These are phyloP conservation scores for Porites australiensis DNA, from an alignment of 64 coral and sea anemone genomes.

Conservation along the genomic window DNA sequence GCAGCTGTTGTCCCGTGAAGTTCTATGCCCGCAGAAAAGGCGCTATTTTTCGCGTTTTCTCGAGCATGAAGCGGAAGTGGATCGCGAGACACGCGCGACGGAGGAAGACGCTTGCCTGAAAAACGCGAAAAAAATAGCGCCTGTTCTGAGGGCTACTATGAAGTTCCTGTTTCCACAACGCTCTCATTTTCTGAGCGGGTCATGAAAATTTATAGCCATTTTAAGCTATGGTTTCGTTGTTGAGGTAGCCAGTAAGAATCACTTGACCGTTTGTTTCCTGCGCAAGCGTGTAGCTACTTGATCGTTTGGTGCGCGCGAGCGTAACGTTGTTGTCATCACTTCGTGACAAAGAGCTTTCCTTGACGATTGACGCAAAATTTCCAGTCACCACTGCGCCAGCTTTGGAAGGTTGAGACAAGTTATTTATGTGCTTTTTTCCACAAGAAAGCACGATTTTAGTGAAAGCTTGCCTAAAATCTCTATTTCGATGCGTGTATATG, in stretches of 20 bases:
- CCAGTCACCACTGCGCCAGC: background rate
- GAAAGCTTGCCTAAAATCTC: slow-evolving; percentile 74
- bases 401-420: slow-evolving; percentile 17
- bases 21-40: too few species aligned
- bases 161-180: too few species aligned
- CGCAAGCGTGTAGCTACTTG: slow-evolving; percentile 13
- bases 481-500: slow-evolving; percentile 92
- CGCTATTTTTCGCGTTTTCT: too few species aligned
- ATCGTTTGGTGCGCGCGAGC: background rate
- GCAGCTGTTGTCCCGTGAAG: too few species aligned
- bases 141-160: too few species aligned
- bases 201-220: too few species aligned
- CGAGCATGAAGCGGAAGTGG: too few species aligned
- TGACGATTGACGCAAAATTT: slow-evolving; percentile 12
- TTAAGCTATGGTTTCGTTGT: slow-evolving; percentile 27
- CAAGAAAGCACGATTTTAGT: slow-evolving; percentile 58
- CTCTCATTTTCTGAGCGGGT: background rate
- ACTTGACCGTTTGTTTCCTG: background rate
- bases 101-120: too few species aligned
- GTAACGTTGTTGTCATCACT: background rate
- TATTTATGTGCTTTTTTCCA: slow-evolving; percentile 3
- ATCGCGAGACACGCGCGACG: too few species aligned
- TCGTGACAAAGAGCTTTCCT: background rate
- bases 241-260: background rate
- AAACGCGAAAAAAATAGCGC: too few species aligned